Evolutionary conservation across 2,797 vertebrate species (phyloP).

Genomic region (Labroides dimidiatus): DNA sequence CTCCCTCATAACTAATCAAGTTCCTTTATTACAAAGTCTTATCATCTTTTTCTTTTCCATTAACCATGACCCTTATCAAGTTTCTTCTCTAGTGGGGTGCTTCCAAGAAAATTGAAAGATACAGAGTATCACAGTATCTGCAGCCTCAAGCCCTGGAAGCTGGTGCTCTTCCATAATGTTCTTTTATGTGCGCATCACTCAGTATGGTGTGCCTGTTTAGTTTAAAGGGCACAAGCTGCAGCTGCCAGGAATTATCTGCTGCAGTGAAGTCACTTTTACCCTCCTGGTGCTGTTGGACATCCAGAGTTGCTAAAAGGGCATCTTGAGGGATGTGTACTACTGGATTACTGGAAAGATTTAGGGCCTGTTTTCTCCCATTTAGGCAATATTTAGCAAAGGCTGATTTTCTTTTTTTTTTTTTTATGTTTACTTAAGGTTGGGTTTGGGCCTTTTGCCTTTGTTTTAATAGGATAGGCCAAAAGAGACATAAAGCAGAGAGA

Average conservation of each 20-base stretch:
- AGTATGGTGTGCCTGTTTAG: slow-evolving; percentile 5
- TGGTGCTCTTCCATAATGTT: slow-evolving; percentile 11
- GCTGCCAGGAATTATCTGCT: slow-evolving; percentile 32
- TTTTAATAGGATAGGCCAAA: no score
- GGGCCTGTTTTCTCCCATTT: no score
- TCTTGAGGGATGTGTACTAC: slow-evolving; percentile 16
- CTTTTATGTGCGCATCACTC: slow-evolving; percentile 32
- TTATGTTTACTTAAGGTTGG: no score
- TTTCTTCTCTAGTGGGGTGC: slow-evolving; percentile 20
- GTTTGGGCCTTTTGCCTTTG: no score
- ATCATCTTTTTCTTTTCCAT: slow-evolving; percentile 50
- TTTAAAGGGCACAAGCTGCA: slow-evolving; percentile 29
- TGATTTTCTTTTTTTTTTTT: no score
- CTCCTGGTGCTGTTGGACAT: slow-evolving; percentile 10
- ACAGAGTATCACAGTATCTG: slow-evolving; percentile 40
- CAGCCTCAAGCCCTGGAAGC: slow-evolving; percentile 30
- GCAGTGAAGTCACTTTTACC: slow-evolving; percentile 4
- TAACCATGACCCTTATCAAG: slow-evolving; percentile 54
- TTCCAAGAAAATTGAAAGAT: slow-evolving; percentile 59
- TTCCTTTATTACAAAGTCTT: slow-evolving; percentile 51
- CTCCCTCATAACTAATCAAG: slow-evolving; percentile 40
- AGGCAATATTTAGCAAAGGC: no score
- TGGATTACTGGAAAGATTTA: no score
- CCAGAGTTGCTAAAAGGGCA: slow-evolving; percentile 14
- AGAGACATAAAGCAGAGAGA: no score